Conservation (phyloP, 2,113 vertebrate genomes). For the Irena cyanogastra region DNA sequence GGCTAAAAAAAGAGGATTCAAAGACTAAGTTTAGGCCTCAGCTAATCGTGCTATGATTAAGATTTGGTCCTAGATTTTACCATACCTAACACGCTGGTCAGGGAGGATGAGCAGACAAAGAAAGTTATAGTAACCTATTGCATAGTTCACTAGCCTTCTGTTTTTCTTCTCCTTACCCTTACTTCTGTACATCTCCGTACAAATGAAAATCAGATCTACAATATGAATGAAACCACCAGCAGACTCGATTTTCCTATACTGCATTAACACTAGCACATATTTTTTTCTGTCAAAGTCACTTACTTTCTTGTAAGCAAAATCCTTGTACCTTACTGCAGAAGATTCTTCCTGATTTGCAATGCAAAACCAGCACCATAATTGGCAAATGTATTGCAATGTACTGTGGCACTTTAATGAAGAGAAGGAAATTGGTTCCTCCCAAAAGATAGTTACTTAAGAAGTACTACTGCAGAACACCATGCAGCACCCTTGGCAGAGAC, state of each 20-base stretch:
- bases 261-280: not conserved
- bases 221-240: not conserved
- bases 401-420: not conserved
- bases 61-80: not conserved
- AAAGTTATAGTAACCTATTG: not conserved
- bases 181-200: not conserved
- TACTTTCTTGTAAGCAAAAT: not conserved
- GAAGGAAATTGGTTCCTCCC: not conserved
- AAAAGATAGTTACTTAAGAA: not conserved
- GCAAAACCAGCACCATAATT: not conserved
- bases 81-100: not conserved
- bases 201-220: not conserved
- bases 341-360: not conserved
- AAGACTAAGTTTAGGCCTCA: not conserved
- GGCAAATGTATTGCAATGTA: not conserved
- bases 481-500: accelerated
- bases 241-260: not conserved
- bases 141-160: not conserved
- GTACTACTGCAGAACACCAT: not conserved
- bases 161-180: not conserved
- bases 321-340: not conserved
- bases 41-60: not conserved
- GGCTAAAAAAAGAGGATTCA: conserved; percentile 16
- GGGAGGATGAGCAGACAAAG: not conserved
- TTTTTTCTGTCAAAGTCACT: not conserved